Conservation (phyloP, 2,888 invertebrate genomes). For the Cephalotes varians region DNA sequence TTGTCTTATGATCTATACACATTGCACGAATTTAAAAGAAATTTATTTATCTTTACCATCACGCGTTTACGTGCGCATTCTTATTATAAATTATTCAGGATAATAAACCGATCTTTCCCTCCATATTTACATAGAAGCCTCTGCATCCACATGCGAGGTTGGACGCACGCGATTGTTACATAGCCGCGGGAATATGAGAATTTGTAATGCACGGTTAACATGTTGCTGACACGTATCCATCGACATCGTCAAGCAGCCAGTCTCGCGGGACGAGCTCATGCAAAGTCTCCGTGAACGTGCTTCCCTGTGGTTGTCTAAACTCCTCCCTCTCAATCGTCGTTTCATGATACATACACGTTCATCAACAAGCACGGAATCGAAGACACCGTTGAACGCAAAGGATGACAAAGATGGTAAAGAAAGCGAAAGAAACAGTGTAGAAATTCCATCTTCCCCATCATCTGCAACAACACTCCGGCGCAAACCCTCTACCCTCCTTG, state of each 20-base stretch:
- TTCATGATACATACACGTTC: slow-evolving; percentile 59
- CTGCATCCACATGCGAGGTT: background rate
- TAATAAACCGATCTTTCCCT: slow-evolving; percentile 4
- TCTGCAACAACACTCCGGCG: slow-evolving; percentile 8
- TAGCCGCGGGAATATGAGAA: slow-evolving; percentile 22
- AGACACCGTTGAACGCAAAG: slow-evolving; percentile 40
- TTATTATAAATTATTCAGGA: background rate
- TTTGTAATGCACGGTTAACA: slow-evolving; percentile 41
- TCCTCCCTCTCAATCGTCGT: slow-evolving; percentile 10
- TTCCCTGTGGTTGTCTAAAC: slow-evolving; percentile 13
- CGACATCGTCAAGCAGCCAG: slow-evolving; percentile 43
- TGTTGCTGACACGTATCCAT: slow-evolving; percentile 23
- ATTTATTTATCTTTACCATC: background rate
- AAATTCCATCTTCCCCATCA: slow-evolving; percentile 46
- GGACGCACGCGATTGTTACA: slow-evolving; percentile 2
- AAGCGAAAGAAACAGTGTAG: slow-evolving; percentile 29
- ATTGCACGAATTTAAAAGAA: background rate
- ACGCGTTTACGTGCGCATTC: background rate
- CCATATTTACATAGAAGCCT: background rate
- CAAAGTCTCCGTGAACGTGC: slow-evolving; percentile 37
- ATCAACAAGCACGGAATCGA: slow-evolving; percentile 39
- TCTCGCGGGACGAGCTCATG: slow-evolving; percentile 29
- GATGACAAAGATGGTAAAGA: background rate
- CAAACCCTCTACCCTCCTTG: background rate
- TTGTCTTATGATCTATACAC: background rate